Evolutionary conservation across 2,888 invertebrate genomes (phyloP), one percentile per base, ranked within the genome.

Genomic region (Lottia gigantea): DNA sequence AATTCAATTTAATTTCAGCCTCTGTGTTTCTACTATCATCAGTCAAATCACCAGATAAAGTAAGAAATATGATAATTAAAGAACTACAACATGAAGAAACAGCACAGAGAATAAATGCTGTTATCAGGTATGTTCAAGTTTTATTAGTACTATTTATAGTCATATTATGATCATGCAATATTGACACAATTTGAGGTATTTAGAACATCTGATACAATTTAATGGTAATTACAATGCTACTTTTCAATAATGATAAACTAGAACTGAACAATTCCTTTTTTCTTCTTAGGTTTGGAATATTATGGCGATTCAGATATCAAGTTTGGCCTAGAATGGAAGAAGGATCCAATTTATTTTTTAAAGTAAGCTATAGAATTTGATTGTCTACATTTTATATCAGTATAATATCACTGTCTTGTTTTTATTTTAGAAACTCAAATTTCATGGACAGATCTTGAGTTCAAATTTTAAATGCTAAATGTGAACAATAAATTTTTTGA

Each of bases 321-420:
- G 97, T 97, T 0, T 99, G 99, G 99, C 96, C 98, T 0, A 92
- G 98, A 72, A 97, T 99, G 98, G 99, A 99, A 88, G 98, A 98
- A 85, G 95, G 95, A 11, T 98, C 98, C 0, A 96, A 97, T 71
- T 90, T 95, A 73, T 93, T 95, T 0, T 98, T 99, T 88, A 99
- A 98, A 91, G 97, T 89, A 67, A 67, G 68, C 16, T 62, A 25
- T 62, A 40, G 31, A 31, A 31, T 31, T 31, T 6, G 31, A 11
- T 3, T 63, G 25, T 23, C 6, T 1, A 23, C 2, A 11, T 63
- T 23, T 3, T 63, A 25, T 23, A 2, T 23, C 26, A 16, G 15
- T 63, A 23, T 23, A 12, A 64, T 1, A 14, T 64, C 25, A 63
- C n/a, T n/a, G n/a, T n/a, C n/a, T n/a, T n/a, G n/a, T n/a, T n/a